These are phyloP conservation scores for Botia kubotai DNA, from an alignment of 2,797 vertebrate species.

Conservation along the genomic window DNA sequence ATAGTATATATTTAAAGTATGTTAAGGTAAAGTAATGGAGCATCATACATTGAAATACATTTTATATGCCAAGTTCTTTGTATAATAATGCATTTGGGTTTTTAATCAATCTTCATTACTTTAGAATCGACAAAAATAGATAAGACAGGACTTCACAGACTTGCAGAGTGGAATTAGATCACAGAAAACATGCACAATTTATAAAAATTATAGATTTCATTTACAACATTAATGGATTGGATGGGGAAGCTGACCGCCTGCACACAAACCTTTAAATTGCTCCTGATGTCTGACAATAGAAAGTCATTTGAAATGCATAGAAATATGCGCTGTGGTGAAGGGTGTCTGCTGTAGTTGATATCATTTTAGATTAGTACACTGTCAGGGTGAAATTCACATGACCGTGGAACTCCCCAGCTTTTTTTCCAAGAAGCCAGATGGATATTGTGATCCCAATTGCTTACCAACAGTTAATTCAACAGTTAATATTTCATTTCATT, in stretches of 20 bases:
- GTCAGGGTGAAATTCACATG: constrained; percentile 50
- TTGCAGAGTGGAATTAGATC: no score
- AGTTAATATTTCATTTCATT: constrained; percentile 49
- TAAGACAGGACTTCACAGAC: no score
- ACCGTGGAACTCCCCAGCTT: constrained; percentile 38
- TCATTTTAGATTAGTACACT: constrained; percentile 60
- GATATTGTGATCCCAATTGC: constrained; percentile 37
- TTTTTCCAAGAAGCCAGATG: constrained; percentile 40
- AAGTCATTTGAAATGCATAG: constrained; percentile 57
- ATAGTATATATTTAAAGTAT: no score
- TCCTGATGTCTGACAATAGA: constrained; percentile 42
- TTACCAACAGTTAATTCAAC: constrained; percentile 32
- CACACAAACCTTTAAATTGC: constrained; percentile 34
- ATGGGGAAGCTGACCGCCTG: constrained; percentile 19
- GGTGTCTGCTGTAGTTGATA: constrained; percentile 37
- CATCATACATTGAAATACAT: no score
- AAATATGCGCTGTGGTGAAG: constrained; percentile 40
- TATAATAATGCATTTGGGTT: no score
- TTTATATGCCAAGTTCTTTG: no score
- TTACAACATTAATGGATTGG: constrained; percentile 37
- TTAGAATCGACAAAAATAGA: no score
- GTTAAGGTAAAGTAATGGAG: no score
- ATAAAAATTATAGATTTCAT: constrained; percentile 2
- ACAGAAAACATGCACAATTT: neutral
- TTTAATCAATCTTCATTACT: no score